Base-by-base conservation (phyloP, 2,888 invertebrate species). In the Lagria hirta region DNA sequence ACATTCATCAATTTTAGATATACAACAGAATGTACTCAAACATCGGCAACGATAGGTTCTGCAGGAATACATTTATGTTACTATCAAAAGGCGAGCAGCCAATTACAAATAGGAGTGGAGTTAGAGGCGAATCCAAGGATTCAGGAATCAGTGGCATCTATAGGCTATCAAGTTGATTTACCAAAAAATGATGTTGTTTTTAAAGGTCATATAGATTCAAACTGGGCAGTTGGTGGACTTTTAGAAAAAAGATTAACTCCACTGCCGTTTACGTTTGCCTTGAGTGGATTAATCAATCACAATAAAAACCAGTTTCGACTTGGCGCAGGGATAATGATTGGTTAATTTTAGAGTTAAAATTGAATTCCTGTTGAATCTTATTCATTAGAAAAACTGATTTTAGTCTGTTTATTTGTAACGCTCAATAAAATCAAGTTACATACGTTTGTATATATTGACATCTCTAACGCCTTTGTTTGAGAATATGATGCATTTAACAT, bases 101-200 rank as follows among this genome's bases (percentile, higher is more conserved):
- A 94, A 66, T 73, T 93, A 49, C 84, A 92, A 77, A 76, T 98
- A 55, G 98, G 97, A 34, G 93, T 94, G 0, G 98, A 99, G 72
- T 80, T 97, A 60, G 96, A 97, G 73, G 89, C 95, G 3, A 94
- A 90, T 66, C 81, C 90, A 64, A 79, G 92, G 61, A 83, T 91
- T 71, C 89, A 90, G 73, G 95, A 97, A 72, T 88, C 93, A 1
- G 84, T 88, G 3, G 92, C 92, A 40, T 88, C 94, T 2, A 79
- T 97, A 57, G 96, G 89, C 6, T 98, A 98, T 74, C 95, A 97
- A 74, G 83, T 91, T 51, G 95, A 95, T 71, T 79, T 98, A 68
- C 95, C 96, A 27, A 93, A 93, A 71, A 94, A 95, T 36, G 94
- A 96, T 71, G 81, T 95, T 60, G 81, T 88, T 33, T 96, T 97